phyloP scores from a whole-genome alignment of 2,888 invertebrate genomes.

The Eupithecia inturbata region DNA sequence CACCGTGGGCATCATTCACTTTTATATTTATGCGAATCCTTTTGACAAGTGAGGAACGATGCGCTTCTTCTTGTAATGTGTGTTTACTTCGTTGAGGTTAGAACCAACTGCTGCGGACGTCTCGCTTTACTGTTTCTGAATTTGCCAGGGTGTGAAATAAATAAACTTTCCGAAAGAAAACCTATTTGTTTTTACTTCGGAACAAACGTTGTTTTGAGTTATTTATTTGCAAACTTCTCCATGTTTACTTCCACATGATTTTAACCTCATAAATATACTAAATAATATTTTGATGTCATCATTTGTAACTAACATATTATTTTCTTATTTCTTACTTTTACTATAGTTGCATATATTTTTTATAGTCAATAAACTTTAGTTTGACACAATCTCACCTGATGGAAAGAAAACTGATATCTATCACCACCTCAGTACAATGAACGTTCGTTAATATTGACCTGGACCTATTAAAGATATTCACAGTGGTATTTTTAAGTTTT shows the following conservation, averaged over 20 bases:
- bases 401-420: too few species aligned
- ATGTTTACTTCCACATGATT: not conserved
- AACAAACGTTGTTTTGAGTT: not conserved
- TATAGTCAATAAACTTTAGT: too few species aligned
- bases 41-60: constrained; percentile 73
- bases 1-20: constrained; percentile 76
- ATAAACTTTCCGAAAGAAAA: not conserved
- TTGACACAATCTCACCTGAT: too few species aligned
- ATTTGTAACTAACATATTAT: too few species aligned
- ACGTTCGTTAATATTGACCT: too few species aligned
- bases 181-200: not conserved
- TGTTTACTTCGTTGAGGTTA: constrained; percentile 46
- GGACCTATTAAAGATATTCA: too few species aligned
- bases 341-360: too few species aligned
- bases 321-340: too few species aligned
- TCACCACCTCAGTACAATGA: too few species aligned
- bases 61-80: constrained; percentile 63
- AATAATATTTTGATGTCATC: not conserved
- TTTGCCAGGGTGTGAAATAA: not conserved
- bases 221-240: not conserved
- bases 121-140: not conserved
- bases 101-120: constrained; percentile 3
- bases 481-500: not conserved
- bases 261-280: not conserved
- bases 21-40: constrained; percentile 78